Percentiles rank a stretch among this genome's conserved stretches.
Evolutionary conservation across 2,888 invertebrate genomes (phyloP).

Genomic region (Hyppa rectilinea): DNA sequence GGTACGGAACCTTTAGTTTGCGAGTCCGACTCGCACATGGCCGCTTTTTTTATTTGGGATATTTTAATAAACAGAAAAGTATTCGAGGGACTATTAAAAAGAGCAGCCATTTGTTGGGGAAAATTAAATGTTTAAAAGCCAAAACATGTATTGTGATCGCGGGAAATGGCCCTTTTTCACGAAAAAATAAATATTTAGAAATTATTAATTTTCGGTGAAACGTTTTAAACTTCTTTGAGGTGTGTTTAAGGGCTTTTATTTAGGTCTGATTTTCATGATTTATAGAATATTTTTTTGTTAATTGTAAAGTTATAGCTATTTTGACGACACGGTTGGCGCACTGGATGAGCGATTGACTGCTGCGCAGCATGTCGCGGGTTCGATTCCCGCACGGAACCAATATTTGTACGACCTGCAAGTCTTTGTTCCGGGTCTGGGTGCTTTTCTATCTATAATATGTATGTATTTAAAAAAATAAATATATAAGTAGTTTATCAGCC

Average conservation of each 20-base stretch:
- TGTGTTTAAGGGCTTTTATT: neutral
- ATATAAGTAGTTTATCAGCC: no score
- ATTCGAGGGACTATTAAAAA: slow-evolving; percentile 49
- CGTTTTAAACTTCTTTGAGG: slow-evolving; percentile 15
- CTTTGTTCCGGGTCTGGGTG: no score
- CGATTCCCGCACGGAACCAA: no score
- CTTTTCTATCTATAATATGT: no score
- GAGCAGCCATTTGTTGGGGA: slow-evolving; percentile 38
- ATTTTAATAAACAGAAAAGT: slow-evolving; percentile 66
- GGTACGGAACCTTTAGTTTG: neutral
- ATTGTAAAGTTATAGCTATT: no score
- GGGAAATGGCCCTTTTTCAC: slow-evolving; percentile 24
- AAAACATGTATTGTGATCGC: slow-evolving; percentile 53
- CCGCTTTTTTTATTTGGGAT: slow-evolving; percentile 23
- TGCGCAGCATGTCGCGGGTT: no score
- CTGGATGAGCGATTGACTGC: no score
- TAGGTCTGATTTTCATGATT: neutral
- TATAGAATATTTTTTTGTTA: neutral
- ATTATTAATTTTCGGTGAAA: slow-evolving; percentile 21
- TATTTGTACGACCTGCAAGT: no score
- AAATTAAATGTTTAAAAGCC: slow-evolving; percentile 61
- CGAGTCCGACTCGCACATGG: neutral
- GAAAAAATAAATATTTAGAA: slow-evolving; percentile 38
- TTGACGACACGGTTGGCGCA: no score
- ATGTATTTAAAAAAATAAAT: no score